phyloP scores from a whole-genome alignment of 1,140 invertebrate species.

The Galleria mellonella region DNA sequence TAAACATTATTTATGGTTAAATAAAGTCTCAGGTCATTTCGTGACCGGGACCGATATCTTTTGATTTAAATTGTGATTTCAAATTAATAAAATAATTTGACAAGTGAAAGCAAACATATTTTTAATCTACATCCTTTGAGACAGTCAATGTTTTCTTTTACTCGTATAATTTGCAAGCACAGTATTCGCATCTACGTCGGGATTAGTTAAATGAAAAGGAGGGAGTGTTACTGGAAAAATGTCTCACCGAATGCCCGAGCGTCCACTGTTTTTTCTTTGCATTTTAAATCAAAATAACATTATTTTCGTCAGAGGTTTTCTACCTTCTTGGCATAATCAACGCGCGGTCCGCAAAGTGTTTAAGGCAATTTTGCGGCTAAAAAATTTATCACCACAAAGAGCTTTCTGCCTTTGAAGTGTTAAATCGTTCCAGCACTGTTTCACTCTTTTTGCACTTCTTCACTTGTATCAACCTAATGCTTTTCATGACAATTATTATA shows the following conservation, averaged over 20 bases:
- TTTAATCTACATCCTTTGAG: background rate
- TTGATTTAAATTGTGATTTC: too few species aligned
- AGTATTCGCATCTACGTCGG: slow-evolving; percentile 28
- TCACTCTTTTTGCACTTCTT: too few species aligned
- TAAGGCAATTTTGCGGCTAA: slow-evolving; percentile 49
- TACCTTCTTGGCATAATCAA: slow-evolving; percentile 59
- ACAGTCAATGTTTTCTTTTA: slow-evolving; percentile 23
- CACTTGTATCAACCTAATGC: too few species aligned
- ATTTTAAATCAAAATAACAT: slow-evolving; percentile 70
- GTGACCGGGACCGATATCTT: too few species aligned
- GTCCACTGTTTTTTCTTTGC: slow-evolving; percentile 47
- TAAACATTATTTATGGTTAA: too few species aligned
- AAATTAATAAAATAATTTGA: too few species aligned
- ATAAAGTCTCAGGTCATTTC: too few species aligned
- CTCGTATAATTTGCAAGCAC: slow-evolving; percentile 29
- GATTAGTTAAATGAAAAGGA: slow-evolving; percentile 57
- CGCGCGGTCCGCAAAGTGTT: slow-evolving; percentile 42
- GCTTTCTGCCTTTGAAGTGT: slow-evolving; percentile 34
- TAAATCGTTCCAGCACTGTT: slow-evolving; percentile 4
- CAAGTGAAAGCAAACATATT: too few species aligned
- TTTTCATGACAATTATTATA: too few species aligned
- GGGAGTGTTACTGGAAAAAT: slow-evolving; percentile 35
- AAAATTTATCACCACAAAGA: slow-evolving; percentile 48
- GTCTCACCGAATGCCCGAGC: slow-evolving; percentile 21
- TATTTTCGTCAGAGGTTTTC: slow-evolving; percentile 55